Evolutionary conservation across 2,888 invertebrate species (phyloP), one percentile per base, ranked within the genome.

Genomic region (Platynereis dumerilii): DNA sequence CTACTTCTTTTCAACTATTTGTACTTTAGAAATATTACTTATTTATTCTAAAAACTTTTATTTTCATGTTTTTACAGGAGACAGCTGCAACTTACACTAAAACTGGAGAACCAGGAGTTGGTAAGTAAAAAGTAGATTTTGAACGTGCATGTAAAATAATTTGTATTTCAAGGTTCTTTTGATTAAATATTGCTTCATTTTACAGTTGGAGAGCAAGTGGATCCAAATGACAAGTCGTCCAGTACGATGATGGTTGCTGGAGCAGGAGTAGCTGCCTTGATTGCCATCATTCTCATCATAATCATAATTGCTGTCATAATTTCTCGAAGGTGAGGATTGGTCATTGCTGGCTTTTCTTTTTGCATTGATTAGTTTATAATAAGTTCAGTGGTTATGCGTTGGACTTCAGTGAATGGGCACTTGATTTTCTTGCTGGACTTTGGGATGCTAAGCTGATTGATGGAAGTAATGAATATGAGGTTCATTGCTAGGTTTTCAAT

Each of bases 21-120:
- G n/a, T n/a, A 7, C 34, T 34, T 3, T 52, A 22, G 52, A 22
- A 10, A 52, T 10, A 22, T 3, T 3, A 10, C 52, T 52, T 52
- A 52, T 20, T 52, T 34, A 34, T 34, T 34, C 12, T 34, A 5
- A 34, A n/a, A 34, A 34, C 34, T 7, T 5, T 52, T 3, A 22
- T 60, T n/a, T 39, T 28, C 1, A 39, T 45, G 22, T 62, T 60
- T 57, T 34, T 53, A 75, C 74, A 81, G 81, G 75, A 74, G 5
- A 67, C 76, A 15, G 71, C 76, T 34, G 76, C 76, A 44, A 76
- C 79, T 5, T 79, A 79, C 64, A 72, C 79, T 12, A 79, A 76
- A 63, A 77, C 79, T 34, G 74, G 77, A 55, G 68, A 70, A 22
- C 72, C 78, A 44, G 69, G 74, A 52, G 69, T 76, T 27, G 77